Evolutionary conservation across 2,113 vertebrate species (phyloP).

Genomic region (Monopterus albus): DNA sequence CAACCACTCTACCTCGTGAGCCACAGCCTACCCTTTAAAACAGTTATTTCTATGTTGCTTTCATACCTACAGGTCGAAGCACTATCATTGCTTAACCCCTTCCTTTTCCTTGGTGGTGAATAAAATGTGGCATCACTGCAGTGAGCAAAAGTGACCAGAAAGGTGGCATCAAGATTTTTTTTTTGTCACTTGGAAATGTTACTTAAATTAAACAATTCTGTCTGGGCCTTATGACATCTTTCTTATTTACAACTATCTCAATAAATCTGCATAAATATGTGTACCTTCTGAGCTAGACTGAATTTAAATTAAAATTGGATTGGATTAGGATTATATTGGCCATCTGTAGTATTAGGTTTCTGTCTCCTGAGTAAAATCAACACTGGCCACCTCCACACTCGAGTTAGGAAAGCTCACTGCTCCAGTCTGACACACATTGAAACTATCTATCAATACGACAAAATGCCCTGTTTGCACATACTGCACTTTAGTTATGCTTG

Average conservation of each 20-base stretch:
- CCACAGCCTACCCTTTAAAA: too few species aligned
- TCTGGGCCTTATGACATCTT: conserved; percentile 2
- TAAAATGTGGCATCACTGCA: not conserved
- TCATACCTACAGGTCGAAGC: too few species aligned
- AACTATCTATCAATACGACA: conserved; percentile 48
- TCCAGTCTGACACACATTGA: conserved; percentile 24
- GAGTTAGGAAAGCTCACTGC: conserved; percentile 28
- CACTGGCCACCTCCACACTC: conserved; percentile 15
- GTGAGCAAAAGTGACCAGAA: conserved; percentile 3
- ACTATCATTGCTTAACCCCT: conserved; percentile 10
- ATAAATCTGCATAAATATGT: conserved; percentile 30
- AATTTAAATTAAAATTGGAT: conserved; percentile 46
- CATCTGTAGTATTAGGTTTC: conserved; percentile 38
- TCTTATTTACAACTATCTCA: conserved; percentile 30
- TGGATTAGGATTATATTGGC: conserved; percentile 40
- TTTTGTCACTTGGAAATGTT: not conserved
- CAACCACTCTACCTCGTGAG: too few species aligned
- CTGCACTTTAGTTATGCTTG: conserved; percentile 62
- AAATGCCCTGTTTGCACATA: conserved; percentile 51
- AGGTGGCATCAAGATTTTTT: conserved; percentile 2
- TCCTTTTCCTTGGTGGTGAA: not conserved
- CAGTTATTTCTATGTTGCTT: too few species aligned
- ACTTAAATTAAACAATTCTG: conserved; percentile 26
- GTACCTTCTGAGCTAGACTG: conserved; percentile 1
- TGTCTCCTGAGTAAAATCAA: conserved; percentile 49